Base-by-base conservation (phyloP, 1,140 invertebrate genomes). In the Pseudomyrmex gracilis region DNA sequence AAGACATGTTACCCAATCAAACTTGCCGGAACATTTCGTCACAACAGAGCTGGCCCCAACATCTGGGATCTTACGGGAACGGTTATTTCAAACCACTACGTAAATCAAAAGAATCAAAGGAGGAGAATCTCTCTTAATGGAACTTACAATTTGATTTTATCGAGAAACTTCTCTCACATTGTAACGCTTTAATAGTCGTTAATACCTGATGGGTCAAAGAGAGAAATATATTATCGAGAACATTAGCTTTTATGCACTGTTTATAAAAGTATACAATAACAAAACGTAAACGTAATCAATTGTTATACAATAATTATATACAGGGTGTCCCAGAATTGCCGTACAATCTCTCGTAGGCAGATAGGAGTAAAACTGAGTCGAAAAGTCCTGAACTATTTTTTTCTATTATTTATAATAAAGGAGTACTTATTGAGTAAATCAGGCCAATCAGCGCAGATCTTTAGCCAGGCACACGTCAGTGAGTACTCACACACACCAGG, bases 41-140 rank as follows among this genome's bases (percentile, higher is more conserved):
- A 3, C 82, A 91, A 51, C 95, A 96, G 83, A 94, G 93, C 83
- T 96, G 95, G 95, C 90, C 95, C 1, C 90, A 92, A 9, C 94
- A 95, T 89, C 90, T 95, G 49, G 95, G 95, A 4, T 86, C 78
- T 55, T 87, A 85, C 63, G 95, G 94, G n/a, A 94, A 95, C 87
- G 95, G 95, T 3, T 93, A 94, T 84, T 95, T 95, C 84, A 92
- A 83, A 68, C 86, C 91, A 20, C 74, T 91, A 66, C 60, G 73
- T 47, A 86, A 73, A 84, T 34, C 45, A 80, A 84, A 85, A 68
- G 61, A 73, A 24, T 89, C 20, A 88, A 83, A 24, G 43, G 64
- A 71, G 13, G 58, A 78, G n/a, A 24, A 34, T 7, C 17, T 57
- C 12, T 68, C 22, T 34, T 34, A 34, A 34, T 34, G 34, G 5